A percentile compares a stretch with the other conserved stretches of the same genome.
Evolutionary conservation across 1,140 invertebrate genomes (phyloP).

Genomic region (Chironomus striatipennis): DNA sequence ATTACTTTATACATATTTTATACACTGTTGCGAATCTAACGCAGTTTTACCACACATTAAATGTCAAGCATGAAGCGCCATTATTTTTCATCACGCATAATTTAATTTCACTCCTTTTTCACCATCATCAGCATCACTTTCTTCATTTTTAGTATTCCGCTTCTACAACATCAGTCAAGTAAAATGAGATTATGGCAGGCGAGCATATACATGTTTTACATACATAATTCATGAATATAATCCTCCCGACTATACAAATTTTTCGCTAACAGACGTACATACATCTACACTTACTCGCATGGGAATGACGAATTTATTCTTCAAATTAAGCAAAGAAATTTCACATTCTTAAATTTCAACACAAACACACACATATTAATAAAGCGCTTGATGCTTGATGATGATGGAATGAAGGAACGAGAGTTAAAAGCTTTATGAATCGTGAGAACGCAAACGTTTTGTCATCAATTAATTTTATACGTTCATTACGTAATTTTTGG

Average conservation of each 20-base stretch:
- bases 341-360: no score
- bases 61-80: neutral
- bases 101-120: slow-evolving; percentile 16
- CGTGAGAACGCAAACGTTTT: slow-evolving; percentile 1
- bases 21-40: neutral
- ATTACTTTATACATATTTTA: no score
- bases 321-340: no score
- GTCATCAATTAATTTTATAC: neutral
- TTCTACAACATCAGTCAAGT: neutral
- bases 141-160: neutral
- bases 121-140: neutral
- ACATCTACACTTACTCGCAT: no score
- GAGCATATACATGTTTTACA: slow-evolving; percentile 17
- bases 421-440: neutral
- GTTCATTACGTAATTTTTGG: neutral
- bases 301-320: no score
- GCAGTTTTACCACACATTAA: neutral
- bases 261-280: no score
- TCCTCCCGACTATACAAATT: neutral
- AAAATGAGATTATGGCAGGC: slow-evolving; percentile 10
- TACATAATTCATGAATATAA: slow-evolving; percentile 18
- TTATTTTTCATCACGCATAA: neutral
- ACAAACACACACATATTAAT: no score
- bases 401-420: neutral
- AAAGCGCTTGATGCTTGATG: neutral